phyloP scores from a whole-genome alignment of 2,888 invertebrate genomes.

The Tenthredo notha region DNA sequence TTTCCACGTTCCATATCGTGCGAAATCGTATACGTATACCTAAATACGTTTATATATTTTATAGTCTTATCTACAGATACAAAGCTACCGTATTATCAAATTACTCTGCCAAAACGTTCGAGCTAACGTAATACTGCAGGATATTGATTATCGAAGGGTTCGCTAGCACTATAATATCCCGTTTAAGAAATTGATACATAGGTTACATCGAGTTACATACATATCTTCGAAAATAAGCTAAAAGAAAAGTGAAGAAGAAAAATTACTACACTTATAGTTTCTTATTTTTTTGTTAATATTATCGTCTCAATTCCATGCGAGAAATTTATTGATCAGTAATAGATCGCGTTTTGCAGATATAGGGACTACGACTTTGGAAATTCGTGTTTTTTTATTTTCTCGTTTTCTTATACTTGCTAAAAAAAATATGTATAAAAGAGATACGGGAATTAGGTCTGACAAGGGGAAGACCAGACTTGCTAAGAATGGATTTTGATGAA shows the following conservation, averaged over 20 bases:
- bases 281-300: too few relatives aligned
- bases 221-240: neutral
- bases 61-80: constrained; percentile 14
- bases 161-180: neutral
- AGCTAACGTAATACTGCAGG: neutral
- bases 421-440: neutral
- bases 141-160: constrained; percentile 1
- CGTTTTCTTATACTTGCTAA: too few relatives aligned
- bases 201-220: neutral
- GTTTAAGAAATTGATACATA: constrained; percentile 18
- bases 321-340: too few relatives aligned
- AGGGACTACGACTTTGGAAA: neutral
- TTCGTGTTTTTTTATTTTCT: too few relatives aligned
- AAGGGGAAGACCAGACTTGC: too few relatives aligned
- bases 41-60: neutral
- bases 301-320: too few relatives aligned
- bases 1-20: neutral
- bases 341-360: too few relatives aligned
- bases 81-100: constrained; percentile 2
- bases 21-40: neutral
- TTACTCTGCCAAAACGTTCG: constrained; percentile 6
- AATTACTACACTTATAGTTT: neutral
- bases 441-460: neutral
- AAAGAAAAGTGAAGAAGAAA: neutral
- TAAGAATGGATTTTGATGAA: too few relatives aligned